Conservation (phyloP, 1,140 invertebrate genomes). For the Lordiphosa clarofinis region DNA sequence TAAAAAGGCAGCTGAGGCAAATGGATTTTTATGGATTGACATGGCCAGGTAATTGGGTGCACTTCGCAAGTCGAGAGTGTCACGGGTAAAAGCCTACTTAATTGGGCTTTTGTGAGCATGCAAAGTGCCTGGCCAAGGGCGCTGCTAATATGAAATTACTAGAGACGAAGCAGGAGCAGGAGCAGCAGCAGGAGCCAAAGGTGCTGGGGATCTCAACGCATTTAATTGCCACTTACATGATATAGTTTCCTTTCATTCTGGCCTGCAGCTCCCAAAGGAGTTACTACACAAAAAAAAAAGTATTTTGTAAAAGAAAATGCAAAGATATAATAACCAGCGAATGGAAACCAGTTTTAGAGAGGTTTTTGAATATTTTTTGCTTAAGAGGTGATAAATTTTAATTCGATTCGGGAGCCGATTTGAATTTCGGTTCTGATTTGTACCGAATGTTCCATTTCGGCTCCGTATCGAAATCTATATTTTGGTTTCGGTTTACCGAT, state of each 20-base stretch:
- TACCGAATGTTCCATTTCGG: too few relatives aligned
- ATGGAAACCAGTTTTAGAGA: too few relatives aligned
- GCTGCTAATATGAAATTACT: conserved; percentile 66
- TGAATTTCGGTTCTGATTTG: too few relatives aligned
- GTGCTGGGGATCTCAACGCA: conserved; percentile 28
- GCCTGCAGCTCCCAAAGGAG: conserved; percentile 20
- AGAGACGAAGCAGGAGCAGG: conserved; percentile 18
- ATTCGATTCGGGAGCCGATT: too few relatives aligned
- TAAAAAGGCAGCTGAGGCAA: conserved; percentile 35
- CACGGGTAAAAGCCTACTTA: conserved; percentile 50
- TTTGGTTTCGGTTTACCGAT: too few relatives aligned
- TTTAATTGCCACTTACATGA: conserved; percentile 54
- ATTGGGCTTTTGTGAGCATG: conserved; percentile 45
- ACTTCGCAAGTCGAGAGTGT: conserved; percentile 32
- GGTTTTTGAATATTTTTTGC: too few relatives aligned
- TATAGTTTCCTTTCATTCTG: conserved; percentile 15
- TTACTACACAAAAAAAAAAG: conserved; percentile 6
- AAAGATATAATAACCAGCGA: too few relatives aligned
- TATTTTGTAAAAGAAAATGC: conserved; percentile 5
- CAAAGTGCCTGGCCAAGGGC: conserved; percentile 59
- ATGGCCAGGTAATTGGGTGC: conserved; percentile 71
- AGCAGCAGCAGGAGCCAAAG: neutral
- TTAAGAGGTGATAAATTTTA: too few relatives aligned
- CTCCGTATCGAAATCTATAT: too few relatives aligned
- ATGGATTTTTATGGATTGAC: conserved; percentile 77